These are phyloP conservation scores for Epinotia brunnichana DNA, from an alignment of 2,888 invertebrate genomes.

Conservation along the genomic window DNA sequence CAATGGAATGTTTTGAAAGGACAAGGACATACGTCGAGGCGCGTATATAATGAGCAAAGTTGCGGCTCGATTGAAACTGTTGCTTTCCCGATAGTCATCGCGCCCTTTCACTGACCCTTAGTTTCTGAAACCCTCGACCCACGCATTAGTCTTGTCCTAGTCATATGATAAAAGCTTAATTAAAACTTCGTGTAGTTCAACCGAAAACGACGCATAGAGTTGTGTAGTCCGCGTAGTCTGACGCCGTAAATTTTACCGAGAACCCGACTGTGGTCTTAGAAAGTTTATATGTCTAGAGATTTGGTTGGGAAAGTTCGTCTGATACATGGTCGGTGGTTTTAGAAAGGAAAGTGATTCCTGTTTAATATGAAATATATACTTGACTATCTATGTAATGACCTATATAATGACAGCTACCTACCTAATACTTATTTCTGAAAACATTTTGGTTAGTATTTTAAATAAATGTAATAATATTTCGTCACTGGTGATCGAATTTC, in stretches of 20 bases:
- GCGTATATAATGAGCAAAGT: conserved; percentile 71
- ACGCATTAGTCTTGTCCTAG: conserved; percentile 54
- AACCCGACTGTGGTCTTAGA: conserved; percentile 33
- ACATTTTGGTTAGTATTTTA: no score
- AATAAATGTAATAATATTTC: no score
- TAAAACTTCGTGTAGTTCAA: conserved; percentile 71
- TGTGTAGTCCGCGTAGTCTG: conserved; percentile 49
- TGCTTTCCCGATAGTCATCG: conserved; percentile 72
- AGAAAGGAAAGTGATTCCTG: not conserved
- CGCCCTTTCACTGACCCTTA: conserved; percentile 69
- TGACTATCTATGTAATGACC: not conserved
- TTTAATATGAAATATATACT: no score
- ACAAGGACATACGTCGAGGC: conserved; percentile 63
- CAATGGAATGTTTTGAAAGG: no score
- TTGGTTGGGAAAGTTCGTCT: conserved; percentile 28
- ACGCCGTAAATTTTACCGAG: conserved; percentile 45
- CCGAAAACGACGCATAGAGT: conserved; percentile 54
- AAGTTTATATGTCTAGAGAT: conserved; percentile 38
- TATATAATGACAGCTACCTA: no score
- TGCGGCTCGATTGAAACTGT: conserved; percentile 75
- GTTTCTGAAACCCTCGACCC: conserved; percentile 57
- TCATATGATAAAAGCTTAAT: conserved; percentile 73
- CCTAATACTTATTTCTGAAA: no score
- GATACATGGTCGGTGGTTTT: conserved; percentile 15
- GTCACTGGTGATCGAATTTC: no score